These are phyloP conservation scores for Castor canadensis DNA, from an alignment of 2,113 vertebrate species.

Conservation along the genomic window DNA sequence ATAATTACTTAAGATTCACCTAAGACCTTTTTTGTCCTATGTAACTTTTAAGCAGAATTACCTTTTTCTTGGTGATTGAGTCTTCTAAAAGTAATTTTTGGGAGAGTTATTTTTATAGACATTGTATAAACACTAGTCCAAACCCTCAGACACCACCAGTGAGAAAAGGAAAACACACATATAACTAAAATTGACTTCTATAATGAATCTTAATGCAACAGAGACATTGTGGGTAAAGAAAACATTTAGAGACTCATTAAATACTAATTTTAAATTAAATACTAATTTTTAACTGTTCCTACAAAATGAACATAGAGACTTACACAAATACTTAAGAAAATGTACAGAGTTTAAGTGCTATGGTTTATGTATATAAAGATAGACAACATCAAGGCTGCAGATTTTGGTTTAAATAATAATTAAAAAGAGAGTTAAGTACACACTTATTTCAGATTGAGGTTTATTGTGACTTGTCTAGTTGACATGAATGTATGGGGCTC, in stretches of 20 bases:
- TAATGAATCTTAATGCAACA: background rate
- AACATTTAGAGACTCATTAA: background rate
- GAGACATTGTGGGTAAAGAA: background rate
- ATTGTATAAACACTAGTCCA: background rate
- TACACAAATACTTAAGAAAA: background rate
- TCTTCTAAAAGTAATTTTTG: background rate
- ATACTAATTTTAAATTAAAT: background rate
- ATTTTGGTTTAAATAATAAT: background rate
- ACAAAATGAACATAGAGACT: background rate
- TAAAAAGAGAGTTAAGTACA: background rate
- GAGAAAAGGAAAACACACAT: background rate
- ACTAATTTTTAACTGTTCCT: background rate
- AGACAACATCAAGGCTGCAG: background rate
- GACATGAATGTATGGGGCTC: background rate
- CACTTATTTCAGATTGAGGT: background rate
- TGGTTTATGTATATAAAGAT: background rate
- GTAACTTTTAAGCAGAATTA: background rate
- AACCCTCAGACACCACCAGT: background rate
- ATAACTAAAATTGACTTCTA: background rate
- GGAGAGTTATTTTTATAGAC: background rate
- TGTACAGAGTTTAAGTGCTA: background rate
- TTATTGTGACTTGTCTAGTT: background rate
- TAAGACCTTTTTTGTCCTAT: background rate
- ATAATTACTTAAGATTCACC: background rate
- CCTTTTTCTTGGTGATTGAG: background rate